phyloP scores from a whole-genome alignment of 2,797 vertebrate species.

The Apogon talboti region DNA sequence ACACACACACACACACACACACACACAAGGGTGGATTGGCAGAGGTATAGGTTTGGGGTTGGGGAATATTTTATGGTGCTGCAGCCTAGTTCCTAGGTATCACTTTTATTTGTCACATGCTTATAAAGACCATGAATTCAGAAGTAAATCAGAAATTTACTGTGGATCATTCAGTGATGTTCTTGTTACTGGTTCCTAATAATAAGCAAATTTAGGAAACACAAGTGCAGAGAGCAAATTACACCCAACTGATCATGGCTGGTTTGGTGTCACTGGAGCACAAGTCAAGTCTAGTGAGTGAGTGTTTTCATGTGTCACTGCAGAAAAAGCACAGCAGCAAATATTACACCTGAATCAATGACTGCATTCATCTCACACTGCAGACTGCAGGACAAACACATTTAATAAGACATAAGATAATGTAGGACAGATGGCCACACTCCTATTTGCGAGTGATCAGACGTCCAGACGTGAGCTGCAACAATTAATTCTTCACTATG shows the following conservation, averaged over 20 bases:
- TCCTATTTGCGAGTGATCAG: no score
- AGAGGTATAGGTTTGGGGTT: conserved; percentile 16
- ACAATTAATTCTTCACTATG: no score
- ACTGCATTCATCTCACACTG: no score
- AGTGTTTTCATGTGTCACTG: no score
- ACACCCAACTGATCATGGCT: not conserved
- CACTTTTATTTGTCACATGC: conserved; percentile 47
- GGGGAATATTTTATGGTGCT: conserved; percentile 46
- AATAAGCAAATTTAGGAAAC: not conserved
- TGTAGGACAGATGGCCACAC: no score
- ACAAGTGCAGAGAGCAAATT: not conserved
- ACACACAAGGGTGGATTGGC: conserved; percentile 4
- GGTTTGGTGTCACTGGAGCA: not conserved
- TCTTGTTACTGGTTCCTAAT: not conserved
- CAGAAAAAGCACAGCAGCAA: no score
- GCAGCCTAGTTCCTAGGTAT: conserved; percentile 14
- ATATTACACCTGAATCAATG: no score
- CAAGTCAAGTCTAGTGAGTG: not conserved
- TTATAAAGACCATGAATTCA: conserved; percentile 39
- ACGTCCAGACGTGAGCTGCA: no score
- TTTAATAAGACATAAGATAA: no score
- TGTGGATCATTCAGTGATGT: not conserved
- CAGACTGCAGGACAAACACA: no score
- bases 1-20: conserved; percentile 15
- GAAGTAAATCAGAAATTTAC: not conserved